phyloP scores from a whole-genome alignment of 2,888 invertebrate species.

The Eurytoma californica region DNA sequence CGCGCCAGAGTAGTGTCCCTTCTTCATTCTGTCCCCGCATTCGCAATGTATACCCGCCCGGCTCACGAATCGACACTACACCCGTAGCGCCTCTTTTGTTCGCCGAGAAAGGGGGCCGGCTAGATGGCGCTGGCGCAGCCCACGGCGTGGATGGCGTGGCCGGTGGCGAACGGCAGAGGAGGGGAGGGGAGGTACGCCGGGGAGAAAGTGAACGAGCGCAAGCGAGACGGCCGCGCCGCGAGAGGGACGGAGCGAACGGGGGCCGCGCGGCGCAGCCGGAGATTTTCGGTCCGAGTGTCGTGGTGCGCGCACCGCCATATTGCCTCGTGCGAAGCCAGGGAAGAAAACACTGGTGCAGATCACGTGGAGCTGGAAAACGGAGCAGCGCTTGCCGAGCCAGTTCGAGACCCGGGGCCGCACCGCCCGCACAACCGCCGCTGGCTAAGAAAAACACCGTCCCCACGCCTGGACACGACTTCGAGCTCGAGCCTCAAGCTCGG shows the following conservation, averaged over 20 bases:
- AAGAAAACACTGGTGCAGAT: slow-evolving; percentile 80
- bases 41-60: not conserved
- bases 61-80: not conserved
- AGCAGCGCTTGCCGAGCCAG: not conserved
- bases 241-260: not conserved
- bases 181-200: not conserved
- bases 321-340: slow-evolving; percentile 79
- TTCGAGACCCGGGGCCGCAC: not conserved
- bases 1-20: no score
- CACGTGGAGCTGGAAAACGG: slow-evolving; percentile 78
- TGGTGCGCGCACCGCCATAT: slow-evolving; percentile 78
- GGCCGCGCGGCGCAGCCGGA: slow-evolving; percentile 14
- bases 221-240: not conserved
- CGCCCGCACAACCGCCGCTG: no score
- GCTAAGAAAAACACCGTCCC: no score
- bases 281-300: slow-evolving; percentile 43
- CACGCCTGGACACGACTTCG: no score
- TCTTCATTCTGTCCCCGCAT: no score
- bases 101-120: not conserved
- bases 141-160: not conserved
- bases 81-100: not conserved
- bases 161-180: not conserved
- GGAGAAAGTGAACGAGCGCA: not conserved
- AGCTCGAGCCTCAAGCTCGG: no score
- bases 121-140: not conserved